Evolutionary conservation across 2,888 invertebrate genomes (phyloP).

Genomic region (Dioctria linearis): DNA sequence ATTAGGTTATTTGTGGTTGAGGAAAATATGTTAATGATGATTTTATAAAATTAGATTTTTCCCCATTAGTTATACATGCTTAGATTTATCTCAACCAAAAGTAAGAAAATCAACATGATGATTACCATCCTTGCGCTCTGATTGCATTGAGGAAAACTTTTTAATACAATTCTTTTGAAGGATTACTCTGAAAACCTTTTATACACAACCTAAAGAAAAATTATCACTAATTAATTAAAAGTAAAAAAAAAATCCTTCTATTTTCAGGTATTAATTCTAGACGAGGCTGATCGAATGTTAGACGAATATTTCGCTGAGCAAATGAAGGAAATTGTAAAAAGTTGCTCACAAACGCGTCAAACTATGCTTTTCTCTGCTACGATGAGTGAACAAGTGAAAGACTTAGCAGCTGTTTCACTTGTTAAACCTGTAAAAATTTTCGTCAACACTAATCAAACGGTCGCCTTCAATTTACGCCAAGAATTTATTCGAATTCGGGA

Average conservation of each 20-base stretch:
- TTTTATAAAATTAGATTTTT: too few species aligned
- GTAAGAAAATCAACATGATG: neutral
- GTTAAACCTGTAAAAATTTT: conserved; percentile 95
- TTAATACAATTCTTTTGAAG: neutral
- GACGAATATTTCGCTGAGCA: conserved; percentile 99
- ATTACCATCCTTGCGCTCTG: conserved; percentile 71
- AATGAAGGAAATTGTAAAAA: conserved; percentile 97
- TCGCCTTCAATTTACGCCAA: conserved; percentile 95
- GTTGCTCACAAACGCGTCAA: conserved; percentile 92
- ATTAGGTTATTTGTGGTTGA: neutral
- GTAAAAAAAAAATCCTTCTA: neutral
- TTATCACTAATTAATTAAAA: neutral
- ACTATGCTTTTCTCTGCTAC: conserved; percentile 99
- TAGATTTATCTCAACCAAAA: too few species aligned
- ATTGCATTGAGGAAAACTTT: conserved; percentile 59
- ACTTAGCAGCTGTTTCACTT: conserved; percentile 93
- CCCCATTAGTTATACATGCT: too few species aligned
- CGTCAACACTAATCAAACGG: conserved; percentile 95
- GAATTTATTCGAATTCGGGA: conserved; percentile 96
- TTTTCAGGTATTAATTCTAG: conserved; percentile 73
- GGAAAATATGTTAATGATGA: too few species aligned
- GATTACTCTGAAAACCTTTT: neutral
- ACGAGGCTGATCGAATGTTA: conserved; percentile 88
- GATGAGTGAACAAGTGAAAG: conserved; percentile 99
- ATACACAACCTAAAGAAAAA: neutral